Conservation (phyloP, 2,113 vertebrate species). For the Tachycineta bicolor region DNA sequence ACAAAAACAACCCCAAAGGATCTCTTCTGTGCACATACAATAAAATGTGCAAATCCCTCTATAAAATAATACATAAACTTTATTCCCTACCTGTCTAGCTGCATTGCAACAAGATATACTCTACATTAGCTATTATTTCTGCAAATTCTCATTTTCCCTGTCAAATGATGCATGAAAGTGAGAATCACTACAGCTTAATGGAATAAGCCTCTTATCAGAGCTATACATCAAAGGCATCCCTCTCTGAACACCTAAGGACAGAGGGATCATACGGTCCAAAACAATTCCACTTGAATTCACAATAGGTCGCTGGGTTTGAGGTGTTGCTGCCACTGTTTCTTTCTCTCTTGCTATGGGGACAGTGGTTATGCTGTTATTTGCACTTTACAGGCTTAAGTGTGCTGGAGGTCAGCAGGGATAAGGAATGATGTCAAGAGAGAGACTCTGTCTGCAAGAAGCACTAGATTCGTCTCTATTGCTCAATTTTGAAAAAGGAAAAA, state of each 20-base stretch:
- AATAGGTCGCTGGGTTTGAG: neutral
- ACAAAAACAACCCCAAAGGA: neutral
- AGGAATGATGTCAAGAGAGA: neutral
- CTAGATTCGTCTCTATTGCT: neutral
- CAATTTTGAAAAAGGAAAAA: neutral
- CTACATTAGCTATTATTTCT: conserved; percentile 64
- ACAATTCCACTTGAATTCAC: neutral
- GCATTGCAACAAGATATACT: conserved; percentile 22
- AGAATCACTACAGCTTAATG: conserved; percentile 58
- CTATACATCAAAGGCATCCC: conserved; percentile 44
- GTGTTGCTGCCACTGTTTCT: neutral
- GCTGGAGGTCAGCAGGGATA: neutral
- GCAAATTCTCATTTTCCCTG: conserved; percentile 68
- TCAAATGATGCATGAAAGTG: conserved; percentile 68
- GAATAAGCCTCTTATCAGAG: conserved; percentile 38
- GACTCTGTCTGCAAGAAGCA: neutral
- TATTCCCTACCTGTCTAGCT: conserved; percentile 45
- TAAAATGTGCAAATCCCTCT: neutral
- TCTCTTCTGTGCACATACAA: neutral
- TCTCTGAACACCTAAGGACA: conserved; percentile 50
- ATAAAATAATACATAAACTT: conserved; percentile 36
- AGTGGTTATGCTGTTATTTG: neutral
- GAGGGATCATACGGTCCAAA: neutral
- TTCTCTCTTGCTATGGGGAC: neutral
- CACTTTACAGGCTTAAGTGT: neutral